A percentile compares a stretch with the other conserved stretches of the same genome.
These are phyloP conservation scores for Nyctereutes procyonoides DNA, from an alignment of 2,113 vertebrate species.

Conservation along the genomic window DNA sequence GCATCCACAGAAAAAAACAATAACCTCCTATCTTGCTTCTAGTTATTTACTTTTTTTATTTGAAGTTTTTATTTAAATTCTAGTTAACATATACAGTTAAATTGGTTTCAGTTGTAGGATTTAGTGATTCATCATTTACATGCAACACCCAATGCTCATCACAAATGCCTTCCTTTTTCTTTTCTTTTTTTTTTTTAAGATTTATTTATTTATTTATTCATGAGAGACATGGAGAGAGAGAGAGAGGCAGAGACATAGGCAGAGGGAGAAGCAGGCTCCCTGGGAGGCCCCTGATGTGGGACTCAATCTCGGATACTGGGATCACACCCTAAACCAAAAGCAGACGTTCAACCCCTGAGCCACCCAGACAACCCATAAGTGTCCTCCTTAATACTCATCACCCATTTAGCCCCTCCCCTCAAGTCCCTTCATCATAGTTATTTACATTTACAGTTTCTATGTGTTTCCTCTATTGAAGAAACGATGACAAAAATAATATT, in stretches of 20 bases:
- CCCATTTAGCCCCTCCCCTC: not conserved
- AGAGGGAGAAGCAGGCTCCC: too few relatives aligned
- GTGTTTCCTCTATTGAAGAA: not conserved
- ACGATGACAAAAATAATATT: not conserved
- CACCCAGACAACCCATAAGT: not conserved
- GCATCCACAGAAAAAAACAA: not conserved
- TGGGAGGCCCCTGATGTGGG: too few relatives aligned
- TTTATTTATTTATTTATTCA: too few relatives aligned
- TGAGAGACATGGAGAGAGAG: too few relatives aligned
- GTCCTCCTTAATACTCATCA: not conserved
- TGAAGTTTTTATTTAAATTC: not conserved
- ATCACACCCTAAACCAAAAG: too few relatives aligned
- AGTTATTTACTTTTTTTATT: not conserved
- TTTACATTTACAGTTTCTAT: not conserved
- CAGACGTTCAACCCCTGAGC: too few relatives aligned
- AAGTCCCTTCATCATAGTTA: not conserved
- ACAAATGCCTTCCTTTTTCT: not conserved
- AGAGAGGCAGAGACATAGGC: too few relatives aligned
- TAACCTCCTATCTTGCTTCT: not conserved
- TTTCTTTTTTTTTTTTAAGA: too few relatives aligned
- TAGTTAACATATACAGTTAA: not conserved
- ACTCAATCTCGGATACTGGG: too few relatives aligned
- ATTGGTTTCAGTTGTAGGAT: not conserved
- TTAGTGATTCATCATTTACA: not conserved
- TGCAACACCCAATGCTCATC: not conserved